Evolutionary conservation across 2,797 vertebrate genomes (phyloP).

Genomic region (Gallinago solitaria): DNA sequence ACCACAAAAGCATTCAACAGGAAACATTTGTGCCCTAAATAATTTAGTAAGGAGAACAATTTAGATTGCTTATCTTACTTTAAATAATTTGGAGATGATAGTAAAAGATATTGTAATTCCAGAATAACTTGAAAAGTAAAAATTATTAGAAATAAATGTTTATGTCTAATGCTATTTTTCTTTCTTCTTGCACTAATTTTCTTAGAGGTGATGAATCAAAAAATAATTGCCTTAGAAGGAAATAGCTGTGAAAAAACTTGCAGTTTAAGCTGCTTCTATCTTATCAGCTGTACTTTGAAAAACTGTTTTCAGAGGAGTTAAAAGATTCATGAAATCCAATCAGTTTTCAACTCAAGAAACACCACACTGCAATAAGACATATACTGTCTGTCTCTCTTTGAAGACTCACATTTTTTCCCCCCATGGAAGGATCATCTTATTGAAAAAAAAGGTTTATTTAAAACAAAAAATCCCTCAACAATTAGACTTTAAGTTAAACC

Average conservation of each 20-base stretch:
- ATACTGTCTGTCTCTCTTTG: not conserved
- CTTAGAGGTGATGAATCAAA: not conserved
- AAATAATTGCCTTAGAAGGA: not conserved
- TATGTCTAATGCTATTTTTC: constrained; percentile 7
- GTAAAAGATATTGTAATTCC: constrained; percentile 22
- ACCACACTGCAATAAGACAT: not conserved
- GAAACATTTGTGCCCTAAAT: constrained; percentile 76
- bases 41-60: constrained; percentile 75
- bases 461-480: not conserved
- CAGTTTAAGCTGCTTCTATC: not conserved
- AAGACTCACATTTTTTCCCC: not conserved
- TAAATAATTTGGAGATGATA: constrained; percentile 77
- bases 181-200: not conserved
- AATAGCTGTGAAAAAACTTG: not conserved
- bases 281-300: not conserved
- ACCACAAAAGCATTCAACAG: constrained; percentile 68
- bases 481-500: not conserved
- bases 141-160: constrained; percentile 17
- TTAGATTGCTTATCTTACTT: constrained; percentile 65
- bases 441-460: not conserved
- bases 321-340: not conserved
- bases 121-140: not conserved
- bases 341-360: not conserved
- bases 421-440: not conserved
- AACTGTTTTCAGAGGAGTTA: not conserved